Evolutionary conservation across 2,888 invertebrate genomes (phyloP).

Genomic region (Drosophila putrida): DNA sequence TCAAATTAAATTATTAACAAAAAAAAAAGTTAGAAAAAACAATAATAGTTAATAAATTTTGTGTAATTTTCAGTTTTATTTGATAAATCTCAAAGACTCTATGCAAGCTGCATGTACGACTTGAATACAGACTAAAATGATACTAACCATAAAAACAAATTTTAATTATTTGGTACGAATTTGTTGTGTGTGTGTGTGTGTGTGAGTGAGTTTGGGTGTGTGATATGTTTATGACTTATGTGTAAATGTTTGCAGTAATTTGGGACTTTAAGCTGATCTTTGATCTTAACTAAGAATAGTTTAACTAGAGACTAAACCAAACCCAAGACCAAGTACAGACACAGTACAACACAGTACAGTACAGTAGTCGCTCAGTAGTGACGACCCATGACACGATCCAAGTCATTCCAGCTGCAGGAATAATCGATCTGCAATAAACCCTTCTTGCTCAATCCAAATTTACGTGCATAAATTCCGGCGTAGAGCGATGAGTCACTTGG

Average conservation of each 20-base stretch:
- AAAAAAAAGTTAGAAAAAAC: background rate
- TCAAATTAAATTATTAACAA: background rate
- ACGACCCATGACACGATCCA: constrained; percentile 90
- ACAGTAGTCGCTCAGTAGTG: constrained; percentile 64
- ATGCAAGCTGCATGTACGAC: constrained; percentile 43
- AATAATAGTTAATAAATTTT: background rate
- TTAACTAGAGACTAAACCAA: constrained; percentile 62
- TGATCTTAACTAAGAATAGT: constrained; percentile 42
- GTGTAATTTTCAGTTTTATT: constrained; percentile 47
- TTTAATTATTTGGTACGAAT: constrained; percentile 69
- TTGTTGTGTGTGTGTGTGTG: constrained; percentile 24
- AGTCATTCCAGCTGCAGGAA: constrained; percentile 92
- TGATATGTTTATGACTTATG: constrained; percentile 63
- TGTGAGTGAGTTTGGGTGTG: constrained; percentile 6
- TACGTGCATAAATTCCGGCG: constrained; percentile 83
- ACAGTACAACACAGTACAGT: constrained; percentile 3
- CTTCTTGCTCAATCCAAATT: constrained; percentile 90
- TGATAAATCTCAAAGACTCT: constrained; percentile 39
- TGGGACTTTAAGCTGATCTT: constrained; percentile 23
- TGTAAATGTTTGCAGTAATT: constrained; percentile 41
- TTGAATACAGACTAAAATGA: constrained; percentile 52
- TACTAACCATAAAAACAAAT: constrained; percentile 40
- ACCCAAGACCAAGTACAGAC: constrained; percentile 38
- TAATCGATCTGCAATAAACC: constrained; percentile 93
- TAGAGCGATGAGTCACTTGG: constrained; percentile 82